Evolutionary conservation across 1,140 invertebrate species (phyloP), one percentile per base, ranked within the genome.

Genomic region (Drosophila malerkotliana): DNA sequence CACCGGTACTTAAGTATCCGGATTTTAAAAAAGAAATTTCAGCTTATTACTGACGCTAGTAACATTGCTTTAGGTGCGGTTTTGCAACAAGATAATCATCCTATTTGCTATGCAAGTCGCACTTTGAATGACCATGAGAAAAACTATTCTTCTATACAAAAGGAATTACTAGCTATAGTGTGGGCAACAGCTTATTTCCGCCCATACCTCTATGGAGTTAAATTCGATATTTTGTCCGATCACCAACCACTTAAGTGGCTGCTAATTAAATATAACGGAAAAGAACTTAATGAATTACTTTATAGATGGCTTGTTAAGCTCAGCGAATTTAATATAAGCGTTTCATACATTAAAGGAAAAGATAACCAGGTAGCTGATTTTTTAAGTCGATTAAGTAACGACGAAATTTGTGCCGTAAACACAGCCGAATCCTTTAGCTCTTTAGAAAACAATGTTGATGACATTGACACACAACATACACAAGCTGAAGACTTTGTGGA

Each of bases 81-180:
- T 41, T 41, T 41, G 39, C 39, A 41, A 52, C 49, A 52, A 34
- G 49, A 34, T 18, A 14, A 28, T 52, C 30, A 52, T 28, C 49
- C 49, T 18, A 34, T 52, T 52, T 52, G 30, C 14, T 34, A 21
- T 52, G 49, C 49, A 41, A 41, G 39, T 41, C 39, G 12, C 6
- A 41, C 39, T 14, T 41, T 41, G 39, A 41, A 41, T 41, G 39
- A 41, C 39, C 39, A 41, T 41, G 39, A 41, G 39, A 41, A 41
- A 41, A 41, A 41, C 39, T 41, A n/a, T n/a, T n/a, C n/a, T n/a
- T n/a, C n/a, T n/a, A 41, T 41, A 41, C 39, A 14, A 41, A 41
- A 14, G 14, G 39, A 41, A 41, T 41, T 41, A 41, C 39, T 41
- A 41, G 39, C 39, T 41, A 41, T 41, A 41, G 39, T 41, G 14